A percentile compares a stretch with the other conserved stretches of the same genome.
These are phyloP conservation scores for Macrotis lagotis DNA, from an alignment of 2,113 vertebrate genomes.

Conservation along the genomic window DNA sequence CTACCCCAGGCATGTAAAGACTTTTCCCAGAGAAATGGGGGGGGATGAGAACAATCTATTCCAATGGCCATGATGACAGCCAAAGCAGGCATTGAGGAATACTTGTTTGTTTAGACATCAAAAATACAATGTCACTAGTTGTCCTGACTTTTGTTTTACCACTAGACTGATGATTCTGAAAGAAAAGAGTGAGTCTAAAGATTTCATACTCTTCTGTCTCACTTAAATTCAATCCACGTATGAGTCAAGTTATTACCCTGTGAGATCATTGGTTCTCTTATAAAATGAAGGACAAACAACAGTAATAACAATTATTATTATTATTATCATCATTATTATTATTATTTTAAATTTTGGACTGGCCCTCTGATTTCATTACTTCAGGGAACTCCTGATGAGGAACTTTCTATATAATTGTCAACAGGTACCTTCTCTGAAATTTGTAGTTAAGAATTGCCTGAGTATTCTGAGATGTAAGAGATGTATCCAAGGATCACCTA, in stretches of 20 bases:
- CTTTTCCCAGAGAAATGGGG: background rate
- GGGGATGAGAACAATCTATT: background rate
- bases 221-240: background rate
- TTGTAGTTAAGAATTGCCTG: background rate
- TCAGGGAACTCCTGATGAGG: background rate
- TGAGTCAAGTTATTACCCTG: background rate
- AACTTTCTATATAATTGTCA: background rate
- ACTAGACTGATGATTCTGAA: background rate
- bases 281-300: background rate
- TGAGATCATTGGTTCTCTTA: background rate
- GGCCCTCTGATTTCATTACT: background rate
- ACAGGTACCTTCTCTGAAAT: background rate
- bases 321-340: too few species aligned
- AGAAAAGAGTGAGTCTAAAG: background rate
- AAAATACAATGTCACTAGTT: background rate
- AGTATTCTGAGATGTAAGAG: background rate
- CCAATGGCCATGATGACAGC: too few species aligned
- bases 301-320: too few species aligned
- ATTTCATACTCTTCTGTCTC: background rate
- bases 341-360: background rate
- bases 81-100: too few species aligned
- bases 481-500: background rate
- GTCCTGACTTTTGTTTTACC: too few species aligned
- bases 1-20: background rate
- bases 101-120: background rate